These are phyloP conservation scores for Brachionus angularis DNA, from an alignment of 1,140 invertebrate species.

Conservation along the genomic window DNA sequence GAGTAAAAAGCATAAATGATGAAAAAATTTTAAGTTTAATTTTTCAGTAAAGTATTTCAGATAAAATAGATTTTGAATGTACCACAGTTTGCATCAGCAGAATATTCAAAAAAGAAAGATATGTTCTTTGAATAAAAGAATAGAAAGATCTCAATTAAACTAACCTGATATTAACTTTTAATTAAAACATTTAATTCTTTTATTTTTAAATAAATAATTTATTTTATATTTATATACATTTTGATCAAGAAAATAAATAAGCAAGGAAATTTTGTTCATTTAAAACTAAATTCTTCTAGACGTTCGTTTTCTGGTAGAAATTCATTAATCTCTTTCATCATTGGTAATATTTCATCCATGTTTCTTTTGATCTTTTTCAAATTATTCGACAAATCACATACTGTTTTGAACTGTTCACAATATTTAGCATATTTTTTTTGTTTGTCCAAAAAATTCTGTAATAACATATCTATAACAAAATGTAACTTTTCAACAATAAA, in stretches of 20 bases:
- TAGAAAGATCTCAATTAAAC: too few species aligned
- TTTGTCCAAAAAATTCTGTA: conserved; percentile 31
- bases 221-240: neutral
- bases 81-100: too few species aligned
- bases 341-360: conserved; percentile 43
- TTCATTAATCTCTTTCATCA: conserved; percentile 41
- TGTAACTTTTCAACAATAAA: conserved; percentile 24
- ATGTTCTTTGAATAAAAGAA: too few species aligned
- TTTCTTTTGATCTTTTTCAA: conserved; percentile 29
- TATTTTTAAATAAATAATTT: too few species aligned
- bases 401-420: conserved; percentile 42
- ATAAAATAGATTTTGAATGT: too few species aligned
- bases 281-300: conserved; percentile 33
- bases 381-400: conserved; percentile 3
- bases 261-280: neutral
- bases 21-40: too few species aligned
- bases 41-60: too few species aligned
- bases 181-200: too few species aligned
- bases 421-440: conserved; percentile 37
- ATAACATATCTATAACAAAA: conserved; percentile 25
- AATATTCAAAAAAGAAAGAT: too few species aligned
- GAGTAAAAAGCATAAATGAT: too few species aligned
- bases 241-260: neutral
- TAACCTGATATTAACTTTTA: too few species aligned
- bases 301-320: conserved; percentile 27